phyloP scores from a whole-genome alignment of 2,113 vertebrate genomes.

The Raja brachyura region DNA sequence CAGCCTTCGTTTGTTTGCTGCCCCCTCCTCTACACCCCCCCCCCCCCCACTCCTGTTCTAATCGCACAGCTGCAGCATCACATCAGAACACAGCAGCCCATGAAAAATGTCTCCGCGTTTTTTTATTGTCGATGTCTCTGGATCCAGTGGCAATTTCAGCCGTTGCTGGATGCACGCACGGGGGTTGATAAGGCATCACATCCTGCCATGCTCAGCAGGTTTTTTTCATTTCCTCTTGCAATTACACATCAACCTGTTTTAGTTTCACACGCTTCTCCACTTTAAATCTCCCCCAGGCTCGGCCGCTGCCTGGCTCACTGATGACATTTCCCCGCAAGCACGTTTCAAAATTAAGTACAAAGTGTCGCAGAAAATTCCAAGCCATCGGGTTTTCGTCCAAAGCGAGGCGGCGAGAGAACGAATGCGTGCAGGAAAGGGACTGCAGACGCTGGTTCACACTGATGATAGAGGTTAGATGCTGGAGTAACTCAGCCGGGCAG shows the following conservation, averaged over 20 bases:
- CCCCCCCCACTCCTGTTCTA: constrained; percentile 54
- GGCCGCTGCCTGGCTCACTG: constrained; percentile 54
- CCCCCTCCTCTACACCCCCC: constrained; percentile 49
- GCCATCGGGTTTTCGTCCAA: neutral
- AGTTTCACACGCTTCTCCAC: constrained; percentile 60
- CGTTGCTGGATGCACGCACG: constrained; percentile 52
- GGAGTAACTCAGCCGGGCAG: too few species aligned
- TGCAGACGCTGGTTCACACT: too few species aligned
- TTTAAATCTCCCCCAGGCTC: constrained; percentile 61
- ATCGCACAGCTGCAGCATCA: constrained; percentile 60
- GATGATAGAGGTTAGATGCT: too few species aligned
- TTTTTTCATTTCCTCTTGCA: constrained; percentile 68
- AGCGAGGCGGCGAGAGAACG: too few species aligned
- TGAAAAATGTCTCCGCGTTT: constrained; percentile 60
- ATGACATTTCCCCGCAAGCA: constrained; percentile 58
- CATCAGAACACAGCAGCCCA: constrained; percentile 59
- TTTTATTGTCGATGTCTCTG: constrained; percentile 49
- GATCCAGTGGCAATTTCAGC: constrained; percentile 58
- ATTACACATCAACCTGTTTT: constrained; percentile 69
- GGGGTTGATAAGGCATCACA: constrained; percentile 59
- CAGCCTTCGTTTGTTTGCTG: constrained; percentile 47
- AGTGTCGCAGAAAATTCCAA: neutral
- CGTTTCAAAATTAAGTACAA: constrained; percentile 48
- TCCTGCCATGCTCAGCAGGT: constrained; percentile 64
- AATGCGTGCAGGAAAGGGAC: neutral